Percentiles rank a stretch among this genome's conserved stretches.
These are phyloP conservation scores for Octopus bimaculoides DNA, from an alignment of 1,140 invertebrate genomes.

Conservation along the genomic window DNA sequence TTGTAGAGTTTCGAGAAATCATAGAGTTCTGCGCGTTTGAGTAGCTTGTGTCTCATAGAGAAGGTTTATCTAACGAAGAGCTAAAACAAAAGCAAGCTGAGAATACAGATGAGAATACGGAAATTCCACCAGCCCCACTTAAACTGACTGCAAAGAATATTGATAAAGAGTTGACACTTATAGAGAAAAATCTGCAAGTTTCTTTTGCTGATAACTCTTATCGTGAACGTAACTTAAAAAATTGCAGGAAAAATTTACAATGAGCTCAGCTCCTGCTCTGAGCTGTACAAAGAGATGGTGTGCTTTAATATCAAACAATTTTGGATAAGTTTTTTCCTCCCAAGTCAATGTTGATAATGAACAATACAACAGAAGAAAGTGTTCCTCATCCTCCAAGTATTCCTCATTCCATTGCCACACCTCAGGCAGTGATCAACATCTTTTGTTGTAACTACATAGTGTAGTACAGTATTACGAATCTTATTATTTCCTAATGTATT, in stretches of 20 bases:
- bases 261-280: not conserved
- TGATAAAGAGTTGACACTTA: not conserved
- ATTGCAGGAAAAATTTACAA: not conserved
- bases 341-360: too few species aligned
- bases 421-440: too few species aligned
- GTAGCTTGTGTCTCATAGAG: not conserved
- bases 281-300: not conserved
- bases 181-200: not conserved
- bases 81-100: not conserved
- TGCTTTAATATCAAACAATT: not conserved
- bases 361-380: too few species aligned
- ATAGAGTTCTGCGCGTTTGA: not conserved
- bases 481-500: too few species aligned
- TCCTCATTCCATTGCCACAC: too few species aligned
- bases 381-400: too few species aligned
- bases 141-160: constrained; percentile 1
- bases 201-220: not conserved
- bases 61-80: constrained; percentile 4
- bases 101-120: not conserved
- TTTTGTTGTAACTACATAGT: too few species aligned
- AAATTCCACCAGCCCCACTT: not conserved
- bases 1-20: not conserved
- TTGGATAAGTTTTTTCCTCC: not conserved
- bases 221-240: not conserved
- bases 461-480: too few species aligned